Evolutionary conservation across 92 coral and sea anemone genomes (phyloP).

Genomic region (Nematostella vectensis): DNA sequence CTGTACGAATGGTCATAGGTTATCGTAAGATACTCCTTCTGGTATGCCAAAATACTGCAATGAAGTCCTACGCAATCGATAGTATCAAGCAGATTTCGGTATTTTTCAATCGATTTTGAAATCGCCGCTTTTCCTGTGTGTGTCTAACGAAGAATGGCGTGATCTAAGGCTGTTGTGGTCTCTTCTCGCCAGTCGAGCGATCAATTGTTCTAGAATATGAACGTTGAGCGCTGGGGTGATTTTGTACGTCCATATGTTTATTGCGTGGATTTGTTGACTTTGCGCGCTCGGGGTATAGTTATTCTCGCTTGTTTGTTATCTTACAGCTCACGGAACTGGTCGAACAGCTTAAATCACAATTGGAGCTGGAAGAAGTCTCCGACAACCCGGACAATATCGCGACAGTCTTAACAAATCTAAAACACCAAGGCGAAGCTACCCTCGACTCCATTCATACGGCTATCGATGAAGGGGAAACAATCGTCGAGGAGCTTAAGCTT

Average conservation of each 20-base stretch:
- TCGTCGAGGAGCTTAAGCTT: slow-evolving; percentile 80
- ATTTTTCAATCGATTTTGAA: slow-evolving; percentile 1
- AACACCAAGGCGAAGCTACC: slow-evolving; percentile 93
- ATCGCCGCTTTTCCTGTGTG: neutral
- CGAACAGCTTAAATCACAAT: slow-evolving; percentile 82
- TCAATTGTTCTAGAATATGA: slow-evolving; percentile 1
- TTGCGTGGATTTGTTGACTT: slow-evolving; percentile 7
- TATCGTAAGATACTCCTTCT: slow-evolving; percentile 5
- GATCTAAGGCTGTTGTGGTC: neutral
- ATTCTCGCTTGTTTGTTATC: too few relatives aligned
- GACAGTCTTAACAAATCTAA: slow-evolving; percentile 78
- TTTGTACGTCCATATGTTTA: slow-evolving; percentile 10
- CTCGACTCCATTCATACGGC: slow-evolving; percentile 87
- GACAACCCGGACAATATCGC: slow-evolving; percentile 99
- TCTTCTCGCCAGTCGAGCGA: neutral
- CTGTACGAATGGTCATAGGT: slow-evolving; percentile 48
- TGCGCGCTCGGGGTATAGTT: too few relatives aligned
- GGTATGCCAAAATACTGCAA: slow-evolving; percentile 3
- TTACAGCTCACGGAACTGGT: slow-evolving; percentile 91
- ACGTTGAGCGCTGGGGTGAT: slow-evolving; percentile 20
- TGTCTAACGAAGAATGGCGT: neutral
- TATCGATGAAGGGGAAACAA: slow-evolving; percentile 91
- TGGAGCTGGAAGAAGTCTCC: slow-evolving; percentile 93
- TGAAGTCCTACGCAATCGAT: slow-evolving; percentile 21
- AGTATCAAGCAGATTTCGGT: slow-evolving; percentile 5